Base-by-base conservation (phyloP, 2,113 vertebrate genomes). In the Sterrhoptilus dennistouni region DNA sequence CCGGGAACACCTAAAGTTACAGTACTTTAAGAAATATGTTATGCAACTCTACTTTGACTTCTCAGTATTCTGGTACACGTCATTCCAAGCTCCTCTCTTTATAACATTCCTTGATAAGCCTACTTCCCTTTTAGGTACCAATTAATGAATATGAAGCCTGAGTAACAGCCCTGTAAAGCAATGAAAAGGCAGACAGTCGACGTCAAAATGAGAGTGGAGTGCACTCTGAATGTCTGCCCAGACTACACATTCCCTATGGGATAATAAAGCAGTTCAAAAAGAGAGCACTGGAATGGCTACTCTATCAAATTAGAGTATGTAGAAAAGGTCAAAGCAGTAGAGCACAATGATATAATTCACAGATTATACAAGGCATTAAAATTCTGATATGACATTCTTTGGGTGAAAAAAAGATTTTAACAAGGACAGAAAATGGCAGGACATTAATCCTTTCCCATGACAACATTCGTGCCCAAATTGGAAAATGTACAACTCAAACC, bases 301-400 rank as follows among this genome's bases (percentile, higher is more conserved):
- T 98, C 96, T 94, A 91, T 97, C 97, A 97, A 97, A 97, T 96
- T 97, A 96, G 45, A 91, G 95, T 56, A 47, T 79, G 82, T 85
- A 96, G 97, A 97, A 98, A 98, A 98, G 97, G 97, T 97, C 97
- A 98, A 96, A 95, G 85, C 93, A 88, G 84, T 95, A 96, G 83
- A 97, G 83, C 69, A 96, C 79, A 96, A 87, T 77, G 96, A 94
- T 96, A 98, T 97, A 98, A 98, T 96, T 98, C 97, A 97, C 68
- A 97, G 88, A 97, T 97, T 97, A 97, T 91, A 96, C 91, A 97
- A 95, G 76, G 54, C 83, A 97, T 97, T 97, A 97, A 96, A 93
- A 97, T 95, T 97, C 93, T 66, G 94, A 95, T 94, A 90, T 69
- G 85, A 97, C 92, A 95, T 95, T 96, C 92, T 97, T 96, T 75